Conservation (phyloP, 2,797 vertebrate genomes). For the Cyprinella venusta region DNA sequence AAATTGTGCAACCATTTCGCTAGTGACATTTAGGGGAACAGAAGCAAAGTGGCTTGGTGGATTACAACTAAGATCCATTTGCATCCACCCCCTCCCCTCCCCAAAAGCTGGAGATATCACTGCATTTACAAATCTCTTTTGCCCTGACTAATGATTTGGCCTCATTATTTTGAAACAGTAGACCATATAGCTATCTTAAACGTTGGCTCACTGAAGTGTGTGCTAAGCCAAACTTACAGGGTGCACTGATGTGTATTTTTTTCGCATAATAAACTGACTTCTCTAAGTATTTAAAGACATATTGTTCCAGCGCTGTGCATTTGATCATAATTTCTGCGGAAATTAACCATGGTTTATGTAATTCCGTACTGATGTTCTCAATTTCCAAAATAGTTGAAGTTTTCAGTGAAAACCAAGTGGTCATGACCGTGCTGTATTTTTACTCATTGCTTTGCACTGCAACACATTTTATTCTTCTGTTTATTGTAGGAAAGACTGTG, state of each 20-base stretch:
- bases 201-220: conserved; percentile 32
- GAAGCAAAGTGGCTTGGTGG: conserved; percentile 28
- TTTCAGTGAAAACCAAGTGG: conserved; percentile 9
- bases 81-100: not conserved
- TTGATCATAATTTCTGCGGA: conserved; percentile 11
- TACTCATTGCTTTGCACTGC: not conserved
- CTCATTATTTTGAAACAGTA: conserved; percentile 48
- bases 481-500: conserved; percentile 21
- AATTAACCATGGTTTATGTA: not conserved
- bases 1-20: conserved; percentile 38
- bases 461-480: conserved; percentile 19
- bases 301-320: conserved; percentile 12
- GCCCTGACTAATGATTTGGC: conserved; percentile 35
- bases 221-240: conserved; percentile 14
- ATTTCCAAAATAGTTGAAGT: conserved; percentile 7
- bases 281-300: not conserved
- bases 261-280: conserved; percentile 23
- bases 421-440: not conserved
- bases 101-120: conserved; percentile 8
- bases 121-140: conserved; percentile 41
- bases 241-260: conserved; percentile 24
- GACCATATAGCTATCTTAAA: conserved; percentile 30
- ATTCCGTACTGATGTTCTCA: not conserved
- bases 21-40: conserved; percentile 36
- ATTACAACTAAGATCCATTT: conserved; percentile 31